These are phyloP conservation scores for Notechis scutatus DNA, from an alignment of 2,113 vertebrate species.

Conservation along the genomic window DNA sequence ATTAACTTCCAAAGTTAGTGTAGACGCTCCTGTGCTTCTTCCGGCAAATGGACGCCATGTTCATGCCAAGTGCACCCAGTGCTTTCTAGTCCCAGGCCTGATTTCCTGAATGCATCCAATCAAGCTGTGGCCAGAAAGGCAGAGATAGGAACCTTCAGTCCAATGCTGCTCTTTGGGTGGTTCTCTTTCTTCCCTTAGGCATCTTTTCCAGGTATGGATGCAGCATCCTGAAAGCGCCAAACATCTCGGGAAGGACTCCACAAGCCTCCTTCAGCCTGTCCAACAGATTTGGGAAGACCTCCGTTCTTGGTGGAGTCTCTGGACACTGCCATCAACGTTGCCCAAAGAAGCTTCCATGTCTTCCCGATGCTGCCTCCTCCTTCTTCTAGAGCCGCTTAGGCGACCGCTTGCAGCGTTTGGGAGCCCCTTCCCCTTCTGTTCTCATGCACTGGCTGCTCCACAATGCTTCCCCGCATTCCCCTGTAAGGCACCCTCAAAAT, in stretches of 20 bases:
- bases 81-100: neutral
- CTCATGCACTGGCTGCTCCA: neutral
- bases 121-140: neutral
- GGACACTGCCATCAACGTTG: neutral
- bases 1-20: neutral
- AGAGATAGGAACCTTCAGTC: no score
- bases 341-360: neutral
- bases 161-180: fast-evolving
- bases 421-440: neutral
- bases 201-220: neutral
- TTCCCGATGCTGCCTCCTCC: neutral
- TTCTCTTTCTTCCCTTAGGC: neutral
- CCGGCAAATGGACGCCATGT: neutral
- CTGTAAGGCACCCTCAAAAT: neutral
- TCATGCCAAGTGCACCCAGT: neutral
- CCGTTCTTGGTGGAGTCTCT: neutral
- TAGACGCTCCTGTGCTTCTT: neutral
- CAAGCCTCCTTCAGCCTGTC: neutral
- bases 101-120: neutral
- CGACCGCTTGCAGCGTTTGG: neutral
- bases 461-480: neutral
- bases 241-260: no score
- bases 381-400: neutral
- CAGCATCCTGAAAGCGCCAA: neutral
- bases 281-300: neutral